Base-by-base conservation (phyloP, 1,140 invertebrate species). In the Hesperophylax magnus region DNA sequence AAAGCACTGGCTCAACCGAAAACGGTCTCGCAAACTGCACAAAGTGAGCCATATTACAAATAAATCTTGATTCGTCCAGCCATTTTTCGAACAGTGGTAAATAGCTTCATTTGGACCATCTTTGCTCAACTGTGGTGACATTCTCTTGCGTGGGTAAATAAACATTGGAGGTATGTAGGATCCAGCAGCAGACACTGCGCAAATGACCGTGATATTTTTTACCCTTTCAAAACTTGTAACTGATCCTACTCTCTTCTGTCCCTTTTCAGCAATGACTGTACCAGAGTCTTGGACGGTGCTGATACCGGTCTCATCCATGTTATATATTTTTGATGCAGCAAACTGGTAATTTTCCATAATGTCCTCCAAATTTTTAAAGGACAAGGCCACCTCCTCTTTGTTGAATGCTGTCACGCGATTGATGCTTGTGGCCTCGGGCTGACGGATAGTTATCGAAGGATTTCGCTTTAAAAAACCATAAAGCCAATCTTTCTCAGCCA, bases 21-120 rank as follows among this genome's bases (percentile, higher is more conserved):
- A 84, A 85, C 65, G 84, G 85, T 52, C 86, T 86, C 22, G 85
- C 82, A 77, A 85, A 71, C 47, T 85, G 82, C 31, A 85, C 82
- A 84, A 92, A 91, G 85, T 91, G 53, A 90, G 58, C 87, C 87
- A 88, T 82, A 87, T 82, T 61, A 87, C 61, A 85, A 88, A 88
- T 18, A 86, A 77, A 77, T 78, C 17, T 54, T 87, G 84, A 8
- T 86, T 86, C 52, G 87, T 89, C 86, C 84, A 86, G 11, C 84
- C 85, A 84, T 85, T 86, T 78, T 82, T 77, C 15, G 84, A 85
- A 72, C 84, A 85, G 72, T 83, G 65, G 65, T 85, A 84, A 39
- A 86, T 77, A 39, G 86, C 84, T 56, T 84, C 82, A 67, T 79
- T n/a, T 75, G 87, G 87, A 14, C 86, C 86, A 83, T 85, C 80